Evolutionary conservation across 2,888 invertebrate species (phyloP), one percentile per base, ranked within the genome.

Genomic region (Cryptus armator): DNA sequence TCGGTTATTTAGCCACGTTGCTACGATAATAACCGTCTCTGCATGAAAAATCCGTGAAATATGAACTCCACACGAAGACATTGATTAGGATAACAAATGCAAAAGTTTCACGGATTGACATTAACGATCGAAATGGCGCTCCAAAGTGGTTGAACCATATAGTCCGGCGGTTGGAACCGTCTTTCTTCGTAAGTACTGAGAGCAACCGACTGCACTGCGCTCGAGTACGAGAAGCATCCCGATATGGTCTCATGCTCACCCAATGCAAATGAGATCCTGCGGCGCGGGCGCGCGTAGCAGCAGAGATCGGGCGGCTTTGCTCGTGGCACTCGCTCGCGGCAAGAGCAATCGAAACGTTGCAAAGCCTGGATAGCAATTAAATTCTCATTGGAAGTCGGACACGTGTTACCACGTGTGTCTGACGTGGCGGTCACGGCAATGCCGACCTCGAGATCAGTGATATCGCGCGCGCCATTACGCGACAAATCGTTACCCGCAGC

Each of bases 401-500:
- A 92, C 91, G 91, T 91, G 92, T 90, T 89, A 89, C 91, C 91
- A 89, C 89, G 89, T 86, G 81, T 90, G 89, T 92, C 90, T 89
- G 91, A 92, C 91, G 85, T 90, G 88, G 83, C 89, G 91, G 91
- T 91, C 91, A 90, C 89, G 89, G 88, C 87, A 88, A 89, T 90
- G 75, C 53, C 86, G 89, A 90, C 89, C 91, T 89, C 89, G 87
- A 92, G 92, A 92, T 92, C 91, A 87, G 86, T 89, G 92, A 92
- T 93, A 92, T 91, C 91, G 90, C 90, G 64, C 51, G 66, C 32
- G 64, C 32, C 90, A 90, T 91, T 91, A 91, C 91, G 91, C 91
- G 91, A 91, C 91, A 92, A 92, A 92, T 91, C 90, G 91, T 85
- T 85, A 48, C 51, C 78, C 70, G 62, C 81, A 81, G 74, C 84